These are phyloP conservation scores for Bathynomus jamesi DNA, from an alignment of 1,140 invertebrate species.

Conservation along the genomic window DNA sequence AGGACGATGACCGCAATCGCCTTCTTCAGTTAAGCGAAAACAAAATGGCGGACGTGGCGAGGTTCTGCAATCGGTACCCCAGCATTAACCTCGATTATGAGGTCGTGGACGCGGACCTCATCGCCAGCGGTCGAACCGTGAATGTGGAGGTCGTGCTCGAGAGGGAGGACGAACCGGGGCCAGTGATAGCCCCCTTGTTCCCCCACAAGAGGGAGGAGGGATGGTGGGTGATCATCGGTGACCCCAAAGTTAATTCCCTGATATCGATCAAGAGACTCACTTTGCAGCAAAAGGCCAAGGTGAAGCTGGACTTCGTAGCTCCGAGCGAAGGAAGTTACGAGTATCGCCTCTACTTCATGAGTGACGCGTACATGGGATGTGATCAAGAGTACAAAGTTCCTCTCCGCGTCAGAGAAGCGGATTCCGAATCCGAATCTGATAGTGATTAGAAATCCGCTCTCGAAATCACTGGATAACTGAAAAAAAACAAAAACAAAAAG, in stretches of 20 bases:
- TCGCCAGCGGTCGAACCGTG: conserved; percentile 70
- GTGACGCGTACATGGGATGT: conserved; percentile 95
- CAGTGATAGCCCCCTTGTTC: conserved; percentile 96
- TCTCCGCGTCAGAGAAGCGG: conserved; percentile 62
- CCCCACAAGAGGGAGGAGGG: conserved; percentile 96
- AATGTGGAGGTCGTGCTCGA: conserved; percentile 87
- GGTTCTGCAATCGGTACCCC: conserved; percentile 97
- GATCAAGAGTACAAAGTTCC: conserved; percentile 92
- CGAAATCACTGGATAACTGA: too few species aligned
- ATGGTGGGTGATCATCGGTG: conserved; percentile 99
- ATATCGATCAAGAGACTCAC: conserved; percentile 93
- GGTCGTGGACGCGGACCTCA: conserved; percentile 68
- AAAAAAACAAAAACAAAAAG: too few species aligned
- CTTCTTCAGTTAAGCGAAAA: conserved; percentile 72
- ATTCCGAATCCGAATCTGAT: conserved; percentile 39
- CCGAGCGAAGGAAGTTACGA: conserved; percentile 55
- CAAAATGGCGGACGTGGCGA: conserved; percentile 93
- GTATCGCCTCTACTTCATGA: conserved; percentile 96
- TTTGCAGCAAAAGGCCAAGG: conserved; percentile 84
- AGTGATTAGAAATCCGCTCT: conserved; percentile 33
- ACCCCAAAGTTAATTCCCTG: conserved; percentile 86
- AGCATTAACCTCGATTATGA: conserved; percentile 96
- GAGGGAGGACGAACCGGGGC: conserved; percentile 90
- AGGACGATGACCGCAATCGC: conserved; percentile 83
- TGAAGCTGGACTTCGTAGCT: conserved; percentile 92